These are phyloP conservation scores for Phrynocephalus versicolor DNA, from an alignment of 2,113 vertebrate genomes.

Conservation along the genomic window DNA sequence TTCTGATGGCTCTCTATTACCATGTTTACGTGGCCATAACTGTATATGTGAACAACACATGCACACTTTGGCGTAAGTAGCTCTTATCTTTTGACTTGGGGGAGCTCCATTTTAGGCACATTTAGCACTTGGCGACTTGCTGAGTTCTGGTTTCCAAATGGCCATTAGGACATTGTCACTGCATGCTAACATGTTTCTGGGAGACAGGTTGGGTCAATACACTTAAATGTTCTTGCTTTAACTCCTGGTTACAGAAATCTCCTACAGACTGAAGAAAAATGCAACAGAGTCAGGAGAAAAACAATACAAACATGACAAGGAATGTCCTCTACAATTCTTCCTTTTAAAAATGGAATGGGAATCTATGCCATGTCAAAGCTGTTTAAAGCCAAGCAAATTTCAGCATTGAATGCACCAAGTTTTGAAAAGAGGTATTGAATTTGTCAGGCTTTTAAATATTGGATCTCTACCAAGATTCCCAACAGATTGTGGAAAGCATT, in stretches of 20 bases:
- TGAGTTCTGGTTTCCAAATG: slow-evolving; percentile 23
- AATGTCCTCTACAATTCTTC: background rate
- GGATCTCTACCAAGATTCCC: background rate
- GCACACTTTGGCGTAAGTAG: slow-evolving; percentile 54
- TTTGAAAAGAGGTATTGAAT: background rate
- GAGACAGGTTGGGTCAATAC: background rate
- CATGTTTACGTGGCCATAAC: slow-evolving; percentile 60
- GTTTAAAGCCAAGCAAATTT: background rate
- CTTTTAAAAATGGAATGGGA: background rate
- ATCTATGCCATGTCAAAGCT: background rate
- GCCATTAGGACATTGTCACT: slow-evolving; percentile 4
- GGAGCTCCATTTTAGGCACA: slow-evolving; percentile 18
- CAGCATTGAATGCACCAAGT: background rate
- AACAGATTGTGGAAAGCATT: background rate
- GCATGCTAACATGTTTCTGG: slow-evolving; percentile 23
- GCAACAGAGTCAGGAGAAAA: background rate
- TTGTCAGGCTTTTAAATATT: slow-evolving; percentile 3
- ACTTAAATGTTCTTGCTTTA: slow-evolving; percentile 28
- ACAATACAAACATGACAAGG: background rate
- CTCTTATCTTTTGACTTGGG: slow-evolving; percentile 31
- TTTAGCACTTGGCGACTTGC: slow-evolving; percentile 32
- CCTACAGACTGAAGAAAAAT: background rate
- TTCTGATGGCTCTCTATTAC: slow-evolving; percentile 52
- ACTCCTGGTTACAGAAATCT: slow-evolving; percentile 14
- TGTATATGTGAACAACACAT: background rate